A percentile compares a stretch with the other conserved stretches of the same genome.
Conservation (phyloP, 2,797 vertebrate species). For the Pseudochromis fuscus region DNA sequence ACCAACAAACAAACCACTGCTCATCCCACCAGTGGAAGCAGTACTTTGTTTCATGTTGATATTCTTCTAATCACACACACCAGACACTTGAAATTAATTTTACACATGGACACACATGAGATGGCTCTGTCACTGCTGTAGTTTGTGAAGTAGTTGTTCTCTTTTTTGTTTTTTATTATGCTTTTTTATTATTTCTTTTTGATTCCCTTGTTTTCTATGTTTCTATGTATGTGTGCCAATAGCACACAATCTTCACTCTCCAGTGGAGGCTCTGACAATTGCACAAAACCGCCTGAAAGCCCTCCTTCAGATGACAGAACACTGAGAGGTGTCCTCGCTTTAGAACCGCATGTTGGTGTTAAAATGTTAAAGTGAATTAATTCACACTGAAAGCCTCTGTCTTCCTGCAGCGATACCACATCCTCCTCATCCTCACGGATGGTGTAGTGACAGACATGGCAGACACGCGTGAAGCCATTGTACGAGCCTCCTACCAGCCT, state of each 20-base stretch:
- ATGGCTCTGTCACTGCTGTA: constrained; percentile 1
- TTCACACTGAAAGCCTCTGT: constrained; percentile 45
- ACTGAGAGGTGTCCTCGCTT: constrained; percentile 39
- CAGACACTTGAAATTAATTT: constrained; percentile 18
- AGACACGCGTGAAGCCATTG: constrained; percentile 94
- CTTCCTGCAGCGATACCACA: constrained; percentile 90
- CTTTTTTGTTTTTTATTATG: constrained; percentile 6
- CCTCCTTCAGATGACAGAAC: constrained; percentile 35
- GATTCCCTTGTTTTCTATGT: constrained; percentile 21
- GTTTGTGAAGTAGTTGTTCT: neutral
- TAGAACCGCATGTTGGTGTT: constrained; percentile 27
- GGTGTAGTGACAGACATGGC: constrained; percentile 96
- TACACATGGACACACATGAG: neutral
- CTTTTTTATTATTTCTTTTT: neutral
- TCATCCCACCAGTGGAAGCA: constrained; percentile 8
- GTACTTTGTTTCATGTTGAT: constrained; percentile 3
- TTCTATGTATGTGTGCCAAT: constrained; percentile 21
- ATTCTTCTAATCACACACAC: constrained; percentile 8
- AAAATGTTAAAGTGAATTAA: constrained; percentile 40
- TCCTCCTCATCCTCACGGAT: constrained; percentile 95
- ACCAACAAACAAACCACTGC: neutral
- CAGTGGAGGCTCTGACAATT: constrained; percentile 34
- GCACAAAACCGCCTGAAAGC: constrained; percentile 41
- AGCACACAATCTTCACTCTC: constrained; percentile 10
- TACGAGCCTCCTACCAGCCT: constrained; percentile 93